Evolutionary conservation across 2,797 vertebrate genomes (phyloP).

Genomic region (Lepilemur septentrionalis): DNA sequence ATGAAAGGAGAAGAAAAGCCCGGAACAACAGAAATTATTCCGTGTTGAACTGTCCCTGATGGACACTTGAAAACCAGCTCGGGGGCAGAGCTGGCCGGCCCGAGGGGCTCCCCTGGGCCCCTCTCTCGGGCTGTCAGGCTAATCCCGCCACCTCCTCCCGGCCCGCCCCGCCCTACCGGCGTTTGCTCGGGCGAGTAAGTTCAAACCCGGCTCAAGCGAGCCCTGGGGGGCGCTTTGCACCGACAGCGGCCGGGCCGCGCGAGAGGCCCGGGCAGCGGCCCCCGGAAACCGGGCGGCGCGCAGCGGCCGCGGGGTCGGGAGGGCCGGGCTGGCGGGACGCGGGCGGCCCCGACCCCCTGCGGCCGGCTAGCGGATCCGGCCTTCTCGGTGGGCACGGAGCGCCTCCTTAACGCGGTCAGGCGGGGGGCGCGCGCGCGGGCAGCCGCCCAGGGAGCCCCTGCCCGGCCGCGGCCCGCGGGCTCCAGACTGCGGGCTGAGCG

Average conservation of each 20-base stretch:
- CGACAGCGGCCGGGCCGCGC: not conserved
- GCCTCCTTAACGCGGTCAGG: too few relatives aligned
- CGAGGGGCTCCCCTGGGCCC: not conserved
- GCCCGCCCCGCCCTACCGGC: not conserved
- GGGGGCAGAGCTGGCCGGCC: not conserved
- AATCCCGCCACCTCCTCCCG: constrained; percentile 6
- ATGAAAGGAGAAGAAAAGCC: constrained; percentile 28
- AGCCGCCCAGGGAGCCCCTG: not conserved
- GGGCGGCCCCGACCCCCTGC: not conserved
- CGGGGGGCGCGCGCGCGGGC: not conserved
- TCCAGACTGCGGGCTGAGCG: constrained; percentile 53
- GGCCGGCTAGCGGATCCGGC: not conserved
- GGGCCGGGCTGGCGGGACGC: not conserved
- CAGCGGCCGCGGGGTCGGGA: not conserved
- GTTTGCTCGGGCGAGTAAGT: not conserved
- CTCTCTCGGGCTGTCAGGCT: not conserved
- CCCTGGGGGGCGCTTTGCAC: not conserved
- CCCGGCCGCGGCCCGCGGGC: not conserved
- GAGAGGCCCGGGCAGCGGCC: fast-evolving
- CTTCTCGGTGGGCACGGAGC: not conserved
- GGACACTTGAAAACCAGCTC: constrained; percentile 63
- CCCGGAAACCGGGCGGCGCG: not conserved
- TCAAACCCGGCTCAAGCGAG: not conserved
- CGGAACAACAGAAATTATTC: not conserved
- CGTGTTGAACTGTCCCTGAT: constrained; percentile 34